Percentiles rank a stretch among this genome's conserved stretches.
Evolutionary conservation across 1,140 invertebrate genomes (phyloP).

Genomic region (Papilio helenus): DNA sequence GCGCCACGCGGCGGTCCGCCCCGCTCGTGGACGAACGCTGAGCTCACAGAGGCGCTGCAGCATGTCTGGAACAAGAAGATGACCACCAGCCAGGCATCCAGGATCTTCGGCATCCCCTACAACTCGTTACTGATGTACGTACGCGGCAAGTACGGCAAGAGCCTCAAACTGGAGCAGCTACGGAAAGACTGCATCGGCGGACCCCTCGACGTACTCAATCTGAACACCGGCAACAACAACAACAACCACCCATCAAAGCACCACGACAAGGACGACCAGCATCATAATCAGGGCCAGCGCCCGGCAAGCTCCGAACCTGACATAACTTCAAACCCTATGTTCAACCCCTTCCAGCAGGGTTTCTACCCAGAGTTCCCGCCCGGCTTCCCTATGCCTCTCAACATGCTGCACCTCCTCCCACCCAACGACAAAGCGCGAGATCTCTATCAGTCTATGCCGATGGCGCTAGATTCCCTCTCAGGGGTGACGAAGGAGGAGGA

Average conservation of each 20-base stretch:
- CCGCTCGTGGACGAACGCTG: constrained; percentile 94
- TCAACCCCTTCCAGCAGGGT: constrained; percentile 88
- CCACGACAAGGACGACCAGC: constrained; percentile 78
- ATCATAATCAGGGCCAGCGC: constrained; percentile 80
- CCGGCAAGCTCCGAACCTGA: constrained; percentile 86
- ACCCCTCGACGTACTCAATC: constrained; percentile 87
- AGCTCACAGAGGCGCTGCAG: constrained; percentile 93
- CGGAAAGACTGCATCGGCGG: constrained; percentile 93
- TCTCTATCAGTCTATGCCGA: constrained; percentile 82
- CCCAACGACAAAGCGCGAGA: constrained; percentile 88
- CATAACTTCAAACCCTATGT: constrained; percentile 84
- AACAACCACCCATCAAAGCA: constrained; percentile 85
- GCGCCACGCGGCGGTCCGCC: constrained; percentile 94
- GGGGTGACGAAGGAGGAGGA: constrained; percentile 84
- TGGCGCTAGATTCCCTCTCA: constrained; percentile 80
- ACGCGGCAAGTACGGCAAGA: constrained; percentile 95
- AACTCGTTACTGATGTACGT: constrained; percentile 96
- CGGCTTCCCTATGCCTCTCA: constrained; percentile 91
- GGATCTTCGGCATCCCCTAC: constrained; percentile 95
- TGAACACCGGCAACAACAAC: constrained; percentile 88
- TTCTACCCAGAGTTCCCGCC: constrained; percentile 92
- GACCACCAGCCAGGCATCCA: constrained; percentile 95
- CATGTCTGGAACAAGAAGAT: constrained; percentile 97
- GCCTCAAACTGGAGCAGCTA: constrained; percentile 92
- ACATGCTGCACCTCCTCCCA: constrained; percentile 91